Conservation (phyloP, 2,888 invertebrate species). For the Sericinus montela region DNA sequence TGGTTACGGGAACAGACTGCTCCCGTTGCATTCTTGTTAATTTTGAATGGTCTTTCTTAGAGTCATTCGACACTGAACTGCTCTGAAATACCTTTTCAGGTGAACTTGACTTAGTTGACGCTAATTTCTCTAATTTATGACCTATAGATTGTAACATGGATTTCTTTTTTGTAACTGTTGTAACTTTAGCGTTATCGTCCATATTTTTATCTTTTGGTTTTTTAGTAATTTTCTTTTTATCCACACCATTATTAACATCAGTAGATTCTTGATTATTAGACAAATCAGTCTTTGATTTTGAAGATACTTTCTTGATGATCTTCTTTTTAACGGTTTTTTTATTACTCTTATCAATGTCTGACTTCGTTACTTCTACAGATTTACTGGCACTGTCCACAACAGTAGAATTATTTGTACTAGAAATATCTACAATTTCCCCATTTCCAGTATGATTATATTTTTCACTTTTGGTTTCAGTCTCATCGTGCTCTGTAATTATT, state of each 20-base stretch:
- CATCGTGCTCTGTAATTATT: slow-evolving; percentile 42
- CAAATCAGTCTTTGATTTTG: slow-evolving; percentile 66
- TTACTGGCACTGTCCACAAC: slow-evolving; percentile 43
- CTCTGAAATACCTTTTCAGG: slow-evolving; percentile 66
- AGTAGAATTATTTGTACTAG: slow-evolving; percentile 37
- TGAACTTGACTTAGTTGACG: slow-evolving; percentile 72
- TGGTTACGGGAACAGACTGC: slow-evolving; percentile 80
- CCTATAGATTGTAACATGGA: slow-evolving; percentile 87
- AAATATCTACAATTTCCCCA: slow-evolving; percentile 40
- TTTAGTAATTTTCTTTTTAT: slow-evolving; percentile 67
- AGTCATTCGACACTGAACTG: slow-evolving; percentile 34
- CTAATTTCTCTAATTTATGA: slow-evolving; percentile 86
- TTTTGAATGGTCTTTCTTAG: slow-evolving; percentile 55
- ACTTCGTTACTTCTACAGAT: slow-evolving; percentile 42
- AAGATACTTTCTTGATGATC: slow-evolving; percentile 66
- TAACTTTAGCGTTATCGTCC: slow-evolving; percentile 49
- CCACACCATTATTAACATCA: slow-evolving; percentile 46
- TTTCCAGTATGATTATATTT: slow-evolving; percentile 36
- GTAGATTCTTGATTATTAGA: slow-evolving; percentile 41
- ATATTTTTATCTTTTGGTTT: slow-evolving; percentile 59
- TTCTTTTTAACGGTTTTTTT: slow-evolving; percentile 71
- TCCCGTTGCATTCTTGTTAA: slow-evolving; percentile 81
- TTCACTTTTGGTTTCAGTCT: slow-evolving; percentile 33
- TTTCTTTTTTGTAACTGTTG: slow-evolving; percentile 77
- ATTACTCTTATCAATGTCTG: slow-evolving; percentile 47